A percentile compares a stretch with the other conserved stretches of the same genome.
Evolutionary conservation across 2,113 vertebrate species (phyloP).

Genomic region (Salvator merianae): DNA sequence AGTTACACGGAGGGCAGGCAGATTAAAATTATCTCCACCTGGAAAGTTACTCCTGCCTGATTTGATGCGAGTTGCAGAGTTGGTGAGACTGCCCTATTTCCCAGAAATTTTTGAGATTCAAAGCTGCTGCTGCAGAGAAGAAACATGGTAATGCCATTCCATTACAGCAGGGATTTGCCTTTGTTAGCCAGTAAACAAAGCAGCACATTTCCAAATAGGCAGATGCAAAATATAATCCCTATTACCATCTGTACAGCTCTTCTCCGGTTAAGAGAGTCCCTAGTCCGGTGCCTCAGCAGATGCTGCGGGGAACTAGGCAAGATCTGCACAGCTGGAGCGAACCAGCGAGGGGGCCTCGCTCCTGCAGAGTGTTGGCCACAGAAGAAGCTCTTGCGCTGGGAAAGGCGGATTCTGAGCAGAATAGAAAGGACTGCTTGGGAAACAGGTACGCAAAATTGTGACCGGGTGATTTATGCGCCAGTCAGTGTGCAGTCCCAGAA

Average conservation of each 20-base stretch:
- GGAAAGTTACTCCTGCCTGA: neutral
- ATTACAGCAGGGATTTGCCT: neutral
- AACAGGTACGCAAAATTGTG: no score
- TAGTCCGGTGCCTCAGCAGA: neutral
- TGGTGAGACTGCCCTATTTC: neutral
- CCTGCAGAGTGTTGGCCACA: no score
- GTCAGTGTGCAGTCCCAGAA: no score
- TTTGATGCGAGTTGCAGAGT: neutral
- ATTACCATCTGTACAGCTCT: neutral
- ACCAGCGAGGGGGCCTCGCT: neutral
- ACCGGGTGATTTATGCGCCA: no score
- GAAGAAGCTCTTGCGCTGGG: neutral
- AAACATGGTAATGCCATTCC: neutral
- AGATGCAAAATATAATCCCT: neutral
- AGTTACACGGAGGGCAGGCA: no score
- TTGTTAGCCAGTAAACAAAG: neutral
- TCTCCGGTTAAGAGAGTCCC: neutral
- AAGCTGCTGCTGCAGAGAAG: no score
- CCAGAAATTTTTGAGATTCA: neutral
- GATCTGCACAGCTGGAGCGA: neutral
- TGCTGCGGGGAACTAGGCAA: neutral
- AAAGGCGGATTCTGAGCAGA: no score
- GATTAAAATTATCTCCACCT: neutral
- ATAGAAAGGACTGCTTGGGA: no score
- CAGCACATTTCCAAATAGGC: neutral